phyloP scores from a whole-genome alignment of 2,888 invertebrate genomes.

The Aleiodes leptofemur region DNA sequence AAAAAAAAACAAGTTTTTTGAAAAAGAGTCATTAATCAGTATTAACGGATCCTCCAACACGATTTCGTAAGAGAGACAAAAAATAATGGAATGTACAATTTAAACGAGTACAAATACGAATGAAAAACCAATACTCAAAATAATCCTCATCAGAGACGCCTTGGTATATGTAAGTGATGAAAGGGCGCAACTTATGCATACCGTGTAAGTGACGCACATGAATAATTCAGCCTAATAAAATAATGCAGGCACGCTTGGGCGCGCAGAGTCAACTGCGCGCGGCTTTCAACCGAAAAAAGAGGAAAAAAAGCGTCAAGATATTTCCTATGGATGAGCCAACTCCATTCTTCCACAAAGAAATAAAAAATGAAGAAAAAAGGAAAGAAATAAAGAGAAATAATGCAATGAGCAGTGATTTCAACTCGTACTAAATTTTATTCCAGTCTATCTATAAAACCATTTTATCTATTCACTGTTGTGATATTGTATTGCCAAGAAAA shows the following conservation, averaged over 20 bases:
- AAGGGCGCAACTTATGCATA: constrained; percentile 73
- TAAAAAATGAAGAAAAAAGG: neutral
- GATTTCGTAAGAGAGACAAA: neutral
- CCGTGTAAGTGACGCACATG: constrained; percentile 73
- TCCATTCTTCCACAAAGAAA: neutral
- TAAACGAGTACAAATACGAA: constrained; percentile 14
- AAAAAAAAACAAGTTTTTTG: neutral
- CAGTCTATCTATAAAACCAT: constrained; percentile 60
- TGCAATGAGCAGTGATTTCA: constrained; percentile 42
- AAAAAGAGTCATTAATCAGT: neutral
- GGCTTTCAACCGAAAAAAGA: constrained; percentile 37
- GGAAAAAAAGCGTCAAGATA: constrained; percentile 27
- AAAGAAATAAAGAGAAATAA: constrained; percentile 2
- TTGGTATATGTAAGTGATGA: constrained; percentile 65
- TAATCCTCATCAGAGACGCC: constrained; percentile 32
- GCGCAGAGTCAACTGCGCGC: constrained; percentile 21
- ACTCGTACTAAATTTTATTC: constrained; percentile 46
- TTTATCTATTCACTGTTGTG: constrained; percentile 55
- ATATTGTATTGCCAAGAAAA: constrained; percentile 56
- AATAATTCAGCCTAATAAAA: constrained; percentile 74
- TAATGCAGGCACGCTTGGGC: constrained; percentile 65
- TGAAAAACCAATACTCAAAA: constrained; percentile 6
- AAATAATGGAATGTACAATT: constrained; percentile 13
- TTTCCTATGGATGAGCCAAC: constrained; percentile 29
- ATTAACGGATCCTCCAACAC: neutral